A percentile compares a stretch with the other conserved stretches of the same genome.
phyloP scores from a whole-genome alignment of 2,888 invertebrate genomes.

The Archips crataeganus region DNA sequence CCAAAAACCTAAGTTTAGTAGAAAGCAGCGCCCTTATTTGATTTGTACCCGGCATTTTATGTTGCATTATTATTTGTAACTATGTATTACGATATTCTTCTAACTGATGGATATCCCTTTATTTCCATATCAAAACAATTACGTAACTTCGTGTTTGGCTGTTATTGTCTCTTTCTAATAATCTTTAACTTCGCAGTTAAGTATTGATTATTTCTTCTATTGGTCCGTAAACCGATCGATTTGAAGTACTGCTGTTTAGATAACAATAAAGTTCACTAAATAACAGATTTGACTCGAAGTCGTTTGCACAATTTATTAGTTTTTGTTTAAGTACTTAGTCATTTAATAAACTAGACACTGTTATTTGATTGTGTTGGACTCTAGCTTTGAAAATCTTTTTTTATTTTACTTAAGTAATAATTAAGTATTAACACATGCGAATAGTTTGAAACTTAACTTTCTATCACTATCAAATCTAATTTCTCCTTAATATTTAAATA shows the following conservation, averaged over 20 bases:
- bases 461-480: too few relatives aligned
- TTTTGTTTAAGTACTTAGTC: too few relatives aligned
- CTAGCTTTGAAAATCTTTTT: too few relatives aligned
- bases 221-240: constrained; percentile 28
- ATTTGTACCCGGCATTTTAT: too few relatives aligned
- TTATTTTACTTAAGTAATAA: too few relatives aligned
- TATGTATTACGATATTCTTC: not conserved
- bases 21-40: too few relatives aligned
- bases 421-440: too few relatives aligned
- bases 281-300: not conserved
- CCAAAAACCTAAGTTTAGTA: too few relatives aligned
- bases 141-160: not conserved
- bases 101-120: not conserved
- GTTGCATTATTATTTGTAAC: too few relatives aligned
- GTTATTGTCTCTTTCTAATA: constrained; percentile 40
- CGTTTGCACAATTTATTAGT: too few relatives aligned
- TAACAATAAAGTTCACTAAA: not conserved
- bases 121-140: constrained; percentile 9
- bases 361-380: not conserved
- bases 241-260: constrained; percentile 12
- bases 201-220: constrained; percentile 39
- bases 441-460: too few relatives aligned
- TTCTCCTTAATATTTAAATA: too few relatives aligned
- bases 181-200: constrained; percentile 31
- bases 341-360: not conserved